Conservation (phyloP, 1,140 invertebrate species). For the Pseudomyrmex dendroicus region DNA sequence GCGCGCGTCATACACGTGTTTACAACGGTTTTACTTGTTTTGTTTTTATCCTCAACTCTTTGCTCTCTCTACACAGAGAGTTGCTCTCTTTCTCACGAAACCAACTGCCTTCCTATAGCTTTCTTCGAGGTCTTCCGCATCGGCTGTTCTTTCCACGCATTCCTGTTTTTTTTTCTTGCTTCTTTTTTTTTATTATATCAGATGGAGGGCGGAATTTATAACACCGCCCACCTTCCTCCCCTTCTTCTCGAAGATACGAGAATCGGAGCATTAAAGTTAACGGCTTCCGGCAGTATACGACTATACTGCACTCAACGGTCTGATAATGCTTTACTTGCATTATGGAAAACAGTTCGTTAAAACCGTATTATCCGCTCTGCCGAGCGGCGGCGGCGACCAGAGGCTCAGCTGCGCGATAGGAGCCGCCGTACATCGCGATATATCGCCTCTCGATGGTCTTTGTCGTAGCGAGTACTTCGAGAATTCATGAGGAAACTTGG, state of each 20-base stretch:
- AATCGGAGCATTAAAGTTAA: constrained; percentile 75
- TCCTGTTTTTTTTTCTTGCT: not conserved
- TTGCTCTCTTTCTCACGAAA: not conserved
- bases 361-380: constrained; percentile 73
- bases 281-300: constrained; percentile 62
- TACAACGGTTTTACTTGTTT: not conserved
- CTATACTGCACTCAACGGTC: constrained; percentile 70
- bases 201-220: constrained; percentile 69
- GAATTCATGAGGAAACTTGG: constrained; percentile 61
- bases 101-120: not conserved
- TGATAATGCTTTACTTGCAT: constrained; percentile 80
- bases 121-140: constrained; percentile 6
- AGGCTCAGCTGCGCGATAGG: constrained; percentile 64
- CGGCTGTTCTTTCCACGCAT: not conserved
- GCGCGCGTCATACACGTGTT: constrained; percentile 11
- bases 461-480: constrained; percentile 42
- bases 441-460: constrained; percentile 56
- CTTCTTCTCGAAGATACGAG: constrained; percentile 3
- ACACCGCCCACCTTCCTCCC: constrained; percentile 47
- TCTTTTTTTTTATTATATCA: constrained; percentile 32
- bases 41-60: constrained; percentile 6
- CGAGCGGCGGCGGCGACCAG: constrained; percentile 55
- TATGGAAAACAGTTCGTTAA: constrained; percentile 80
- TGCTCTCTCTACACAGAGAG: not conserved
- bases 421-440: constrained; percentile 51